Evolutionary conservation across 2,888 invertebrate species (phyloP).

Genomic region (Acanthosepion pharaonis): DNA sequence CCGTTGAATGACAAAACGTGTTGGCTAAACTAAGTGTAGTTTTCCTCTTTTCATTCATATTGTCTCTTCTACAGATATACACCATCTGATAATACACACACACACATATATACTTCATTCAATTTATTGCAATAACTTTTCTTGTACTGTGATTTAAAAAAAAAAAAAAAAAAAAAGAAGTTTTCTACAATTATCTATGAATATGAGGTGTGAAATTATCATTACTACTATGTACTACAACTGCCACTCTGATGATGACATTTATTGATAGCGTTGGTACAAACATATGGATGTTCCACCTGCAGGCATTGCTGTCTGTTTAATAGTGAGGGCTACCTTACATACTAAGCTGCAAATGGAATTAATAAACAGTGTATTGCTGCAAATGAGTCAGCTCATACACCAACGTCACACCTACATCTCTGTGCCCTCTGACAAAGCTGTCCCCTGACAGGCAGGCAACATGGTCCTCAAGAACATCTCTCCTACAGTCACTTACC

Average conservation of each 20-base stretch:
- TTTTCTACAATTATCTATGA: background rate
- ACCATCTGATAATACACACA: no score
- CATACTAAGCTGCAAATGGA: slow-evolving; percentile 20
- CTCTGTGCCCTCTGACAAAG: background rate
- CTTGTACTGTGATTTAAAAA: background rate
- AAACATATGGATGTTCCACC: background rate
- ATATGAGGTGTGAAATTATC: background rate
- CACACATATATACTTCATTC: background rate
- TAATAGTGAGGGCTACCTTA: background rate
- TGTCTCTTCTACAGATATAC: no score
- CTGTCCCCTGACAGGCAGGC: slow-evolving; percentile 2
- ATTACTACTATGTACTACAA: background rate
- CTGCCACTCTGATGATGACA: background rate
- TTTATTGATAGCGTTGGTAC: background rate
- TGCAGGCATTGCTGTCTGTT: background rate
- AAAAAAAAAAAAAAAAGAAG: background rate
- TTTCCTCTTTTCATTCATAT: no score
- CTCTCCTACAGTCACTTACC: background rate
- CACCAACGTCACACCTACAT: background rate
- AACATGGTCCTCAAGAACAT: background rate
- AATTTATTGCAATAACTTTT: background rate
- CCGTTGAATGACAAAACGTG: no score
- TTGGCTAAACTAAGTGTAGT: no score
- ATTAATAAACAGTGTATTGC: background rate
- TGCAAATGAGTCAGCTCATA: slow-evolving; percentile 9